These are phyloP conservation scores for Morpho helenor DNA, from an alignment of 2,888 invertebrate species.

Conservation along the genomic window DNA sequence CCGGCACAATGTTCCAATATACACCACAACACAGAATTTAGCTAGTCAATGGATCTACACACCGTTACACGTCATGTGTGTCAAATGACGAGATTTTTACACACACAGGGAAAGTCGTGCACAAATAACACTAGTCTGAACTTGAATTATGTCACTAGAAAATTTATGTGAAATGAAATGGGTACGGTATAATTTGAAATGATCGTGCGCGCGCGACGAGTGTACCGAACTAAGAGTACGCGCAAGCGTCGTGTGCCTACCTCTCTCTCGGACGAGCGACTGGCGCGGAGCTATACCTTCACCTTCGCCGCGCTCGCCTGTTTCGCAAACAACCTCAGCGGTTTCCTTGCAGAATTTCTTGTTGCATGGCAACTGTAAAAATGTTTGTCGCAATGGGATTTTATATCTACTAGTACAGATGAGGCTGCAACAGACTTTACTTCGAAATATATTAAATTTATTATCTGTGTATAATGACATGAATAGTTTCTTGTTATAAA, in stretches of 20 bases:
- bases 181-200: constrained; percentile 7
- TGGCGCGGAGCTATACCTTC: constrained; percentile 51
- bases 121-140: constrained; percentile 47
- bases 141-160: constrained; percentile 33
- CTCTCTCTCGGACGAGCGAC: constrained; percentile 67
- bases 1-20: constrained; percentile 66
- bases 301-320: constrained; percentile 60
- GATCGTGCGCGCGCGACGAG: constrained; percentile 39
- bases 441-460: neutral
- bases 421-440: neutral
- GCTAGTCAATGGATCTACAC: constrained; percentile 66
- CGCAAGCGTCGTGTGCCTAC: constrained; percentile 48
- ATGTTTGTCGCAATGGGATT: constrained; percentile 35
- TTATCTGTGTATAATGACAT: no score
- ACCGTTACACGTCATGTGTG: constrained; percentile 76
- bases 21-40: constrained; percentile 73
- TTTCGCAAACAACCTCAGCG: constrained; percentile 60
- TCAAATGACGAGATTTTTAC: constrained; percentile 43
- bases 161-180: constrained; percentile 1
- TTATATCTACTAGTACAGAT: constrained; percentile 5
- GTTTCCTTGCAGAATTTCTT: constrained; percentile 66
- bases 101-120: constrained; percentile 40
- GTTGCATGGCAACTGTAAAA: constrained; percentile 73
- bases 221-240: constrained; percentile 27
- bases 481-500: no score